A percentile compares a stretch with the other conserved stretches of the same genome.
phyloP scores from a whole-genome alignment of 2,797 vertebrate species.

The Phylloscopus collybita region DNA sequence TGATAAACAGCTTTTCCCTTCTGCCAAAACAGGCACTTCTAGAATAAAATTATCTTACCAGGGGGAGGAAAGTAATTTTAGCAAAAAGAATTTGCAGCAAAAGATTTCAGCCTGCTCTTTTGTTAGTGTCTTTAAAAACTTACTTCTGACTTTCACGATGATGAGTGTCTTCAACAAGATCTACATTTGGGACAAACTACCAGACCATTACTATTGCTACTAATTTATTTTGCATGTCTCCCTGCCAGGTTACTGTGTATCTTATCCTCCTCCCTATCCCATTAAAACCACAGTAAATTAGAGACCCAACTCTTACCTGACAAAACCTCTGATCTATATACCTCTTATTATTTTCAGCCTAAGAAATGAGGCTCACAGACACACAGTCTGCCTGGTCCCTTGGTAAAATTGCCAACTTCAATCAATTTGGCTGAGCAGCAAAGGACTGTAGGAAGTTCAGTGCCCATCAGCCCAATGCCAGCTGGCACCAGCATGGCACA shows the following conservation, averaged over 20 bases:
- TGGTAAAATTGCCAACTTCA: neutral
- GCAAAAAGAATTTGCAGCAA: conserved; percentile 1
- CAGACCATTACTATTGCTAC: neutral
- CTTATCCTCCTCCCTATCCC: neutral
- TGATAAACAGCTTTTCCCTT: conserved; percentile 6
- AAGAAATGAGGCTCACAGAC: neutral
- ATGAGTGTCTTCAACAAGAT: conserved; percentile 1
- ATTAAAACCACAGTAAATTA: conserved; percentile 1
- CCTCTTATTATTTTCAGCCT: conserved; percentile 2
- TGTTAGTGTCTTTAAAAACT: neutral
- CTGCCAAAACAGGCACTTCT: conserved; percentile 7
- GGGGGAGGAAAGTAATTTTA: neutral
- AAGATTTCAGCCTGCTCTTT: conserved; percentile 10
- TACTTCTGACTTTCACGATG: neutral
- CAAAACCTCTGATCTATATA: conserved; percentile 7
- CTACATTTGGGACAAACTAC: neutral
- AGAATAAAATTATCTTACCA: neutral
- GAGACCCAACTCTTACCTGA: neutral
- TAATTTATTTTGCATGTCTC: conserved; percentile 37
- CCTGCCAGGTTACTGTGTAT: neutral
- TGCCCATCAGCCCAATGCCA: neutral
- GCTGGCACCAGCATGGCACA: neutral
- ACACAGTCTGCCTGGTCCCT: neutral
- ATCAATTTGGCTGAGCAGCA: neutral
- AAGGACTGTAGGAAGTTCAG: neutral